Evolutionary conservation across 2,888 invertebrate species (phyloP).

Genomic region (Phrixothrix hirtus): DNA sequence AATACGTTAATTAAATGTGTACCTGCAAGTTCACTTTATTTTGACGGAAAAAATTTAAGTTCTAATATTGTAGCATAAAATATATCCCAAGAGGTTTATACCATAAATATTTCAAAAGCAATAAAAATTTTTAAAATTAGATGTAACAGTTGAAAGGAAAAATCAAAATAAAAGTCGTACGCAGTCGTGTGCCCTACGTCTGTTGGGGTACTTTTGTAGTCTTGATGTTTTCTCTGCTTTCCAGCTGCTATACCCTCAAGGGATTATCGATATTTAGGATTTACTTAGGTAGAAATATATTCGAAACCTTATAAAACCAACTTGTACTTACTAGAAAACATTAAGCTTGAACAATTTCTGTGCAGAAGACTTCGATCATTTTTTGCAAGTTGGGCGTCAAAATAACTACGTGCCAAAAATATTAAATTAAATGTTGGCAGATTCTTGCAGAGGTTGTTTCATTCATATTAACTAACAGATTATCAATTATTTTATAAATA

Average conservation of each 20-base stretch:
- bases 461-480: too few species aligned
- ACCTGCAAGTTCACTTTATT: too few species aligned
- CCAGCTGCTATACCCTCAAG: conserved; percentile 22
- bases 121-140: conserved; percentile 13
- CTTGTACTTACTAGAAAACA: too few species aligned
- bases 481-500: too few species aligned
- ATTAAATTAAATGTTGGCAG: neutral
- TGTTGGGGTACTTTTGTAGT: conserved; percentile 1
- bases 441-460: too few species aligned
- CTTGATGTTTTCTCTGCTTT: conserved; percentile 17
- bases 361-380: too few species aligned
- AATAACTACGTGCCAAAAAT: neutral
- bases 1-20: too few species aligned
- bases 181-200: conserved; percentile 14
- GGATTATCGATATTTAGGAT: conserved; percentile 20
- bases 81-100: too few species aligned
- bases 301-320: neutral
- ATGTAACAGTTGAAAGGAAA: conserved; percentile 12
- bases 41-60: too few species aligned
- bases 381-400: neutral
- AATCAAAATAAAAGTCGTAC: conserved; percentile 9
- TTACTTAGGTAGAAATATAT: neutral
- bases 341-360: too few species aligned
- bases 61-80: too few species aligned
- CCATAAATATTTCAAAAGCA: too few species aligned